Evolutionary conservation across 2,113 vertebrate genomes (phyloP).

Genomic region (Andinoacara biseriatus): DNA sequence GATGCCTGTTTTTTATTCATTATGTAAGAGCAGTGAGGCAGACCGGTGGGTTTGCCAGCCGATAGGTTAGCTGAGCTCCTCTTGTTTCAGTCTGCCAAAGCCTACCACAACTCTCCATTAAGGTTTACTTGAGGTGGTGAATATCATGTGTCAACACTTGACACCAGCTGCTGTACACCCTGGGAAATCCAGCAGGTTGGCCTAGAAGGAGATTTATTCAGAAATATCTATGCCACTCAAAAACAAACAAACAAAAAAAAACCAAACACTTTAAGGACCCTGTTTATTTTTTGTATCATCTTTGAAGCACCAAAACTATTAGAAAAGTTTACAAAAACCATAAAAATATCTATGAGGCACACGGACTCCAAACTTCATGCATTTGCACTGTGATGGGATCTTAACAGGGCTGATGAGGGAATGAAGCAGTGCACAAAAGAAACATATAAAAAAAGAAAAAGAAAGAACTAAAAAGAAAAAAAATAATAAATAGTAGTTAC

Average conservation of each 20-base stretch:
- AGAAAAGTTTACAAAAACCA: neutral
- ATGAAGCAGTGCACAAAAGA: no score
- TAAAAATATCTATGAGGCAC: no score
- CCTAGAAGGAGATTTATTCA: neutral
- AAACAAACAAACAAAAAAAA: neutral
- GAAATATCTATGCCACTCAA: neutral
- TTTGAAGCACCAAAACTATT: neutral
- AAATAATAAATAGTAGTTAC: no score
- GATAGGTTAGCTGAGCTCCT: slow-evolving; percentile 44
- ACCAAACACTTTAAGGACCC: neutral
- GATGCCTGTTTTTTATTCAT: slow-evolving; percentile 52
- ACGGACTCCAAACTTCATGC: no score
- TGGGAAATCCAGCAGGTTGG: slow-evolving; percentile 16
- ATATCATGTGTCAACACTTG: slow-evolving; percentile 49
- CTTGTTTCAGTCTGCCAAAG: slow-evolving; percentile 47
- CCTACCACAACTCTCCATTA: slow-evolving; percentile 32
- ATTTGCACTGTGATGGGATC: no score
- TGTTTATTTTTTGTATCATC: neutral
- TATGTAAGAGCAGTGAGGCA: slow-evolving; percentile 39
- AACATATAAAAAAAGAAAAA: no score
- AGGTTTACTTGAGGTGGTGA: slow-evolving; percentile 50
- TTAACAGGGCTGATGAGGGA: no score
- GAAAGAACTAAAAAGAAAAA: no score
- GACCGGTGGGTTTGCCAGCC: slow-evolving; percentile 31
- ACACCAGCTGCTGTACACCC: slow-evolving; percentile 38